These are phyloP conservation scores for Sebastes paucispinis DNA, from an alignment of 2,797 vertebrate genomes.

Conservation along the genomic window DNA sequence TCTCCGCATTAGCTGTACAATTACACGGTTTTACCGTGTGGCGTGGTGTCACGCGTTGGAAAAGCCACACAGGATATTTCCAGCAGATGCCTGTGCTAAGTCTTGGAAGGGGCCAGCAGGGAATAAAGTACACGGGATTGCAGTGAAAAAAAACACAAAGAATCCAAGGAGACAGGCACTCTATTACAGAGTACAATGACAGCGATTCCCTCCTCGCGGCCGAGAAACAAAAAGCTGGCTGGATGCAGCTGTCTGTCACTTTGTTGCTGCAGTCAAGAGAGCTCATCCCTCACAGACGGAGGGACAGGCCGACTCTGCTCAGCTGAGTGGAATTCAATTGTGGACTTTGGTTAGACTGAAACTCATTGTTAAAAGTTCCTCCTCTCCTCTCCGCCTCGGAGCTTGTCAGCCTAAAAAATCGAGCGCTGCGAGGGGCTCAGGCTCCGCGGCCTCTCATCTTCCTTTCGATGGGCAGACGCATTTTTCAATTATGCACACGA, in stretches of 20 bases:
- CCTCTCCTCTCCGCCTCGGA: conserved; percentile 12
- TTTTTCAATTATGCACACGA: conserved; percentile 80
- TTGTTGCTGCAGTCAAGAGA: conserved; percentile 27
- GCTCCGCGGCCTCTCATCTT: conserved; percentile 42
- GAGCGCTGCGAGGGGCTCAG: conserved; percentile 31
- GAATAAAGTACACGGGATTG: not conserved
- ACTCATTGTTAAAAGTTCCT: conserved; percentile 60
- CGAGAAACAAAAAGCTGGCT: conserved; percentile 29
- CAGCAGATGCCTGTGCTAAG: not conserved
- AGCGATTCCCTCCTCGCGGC: conserved; percentile 28
- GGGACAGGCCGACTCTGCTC: conserved; percentile 4
- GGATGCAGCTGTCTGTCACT: conserved; percentile 20
- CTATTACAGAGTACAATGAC: conserved; percentile 26
- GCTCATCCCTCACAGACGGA: conserved; percentile 36
- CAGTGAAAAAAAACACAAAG: not conserved
- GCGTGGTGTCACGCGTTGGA: not conserved
- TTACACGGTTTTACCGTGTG: not conserved
- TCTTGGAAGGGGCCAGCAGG: not conserved
- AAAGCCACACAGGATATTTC: not conserved
- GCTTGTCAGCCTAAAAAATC: conserved; percentile 22
- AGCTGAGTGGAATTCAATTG: conserved; percentile 44
- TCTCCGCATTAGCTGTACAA: conserved; percentile 2
- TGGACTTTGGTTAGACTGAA: conserved; percentile 27
- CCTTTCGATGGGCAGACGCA: conserved; percentile 64
- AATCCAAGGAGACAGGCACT: conserved; percentile 23